A percentile compares a stretch with the other conserved stretches of the same genome.
Evolutionary conservation across 2,888 invertebrate species (phyloP).

Genomic region (Tetrapedia diversipes): DNA sequence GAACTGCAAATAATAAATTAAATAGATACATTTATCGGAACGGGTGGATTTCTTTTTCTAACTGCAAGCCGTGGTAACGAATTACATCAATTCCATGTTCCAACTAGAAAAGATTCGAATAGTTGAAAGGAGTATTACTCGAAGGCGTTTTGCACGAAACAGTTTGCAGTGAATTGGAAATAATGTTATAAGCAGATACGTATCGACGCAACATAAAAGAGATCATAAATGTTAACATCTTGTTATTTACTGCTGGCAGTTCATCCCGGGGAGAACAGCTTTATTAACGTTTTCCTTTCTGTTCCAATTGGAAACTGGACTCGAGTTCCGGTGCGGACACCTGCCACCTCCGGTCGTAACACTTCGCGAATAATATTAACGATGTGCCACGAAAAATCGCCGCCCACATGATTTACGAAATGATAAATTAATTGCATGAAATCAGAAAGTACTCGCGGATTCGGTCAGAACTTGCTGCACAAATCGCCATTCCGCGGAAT

Average conservation of each 20-base stretch:
- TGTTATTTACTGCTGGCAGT: neutral
- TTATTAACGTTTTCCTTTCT: constrained; percentile 32
- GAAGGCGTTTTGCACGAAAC: neutral
- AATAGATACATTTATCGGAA: too few species aligned
- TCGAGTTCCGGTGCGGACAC: constrained; percentile 24
- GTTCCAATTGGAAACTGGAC: constrained; percentile 35
- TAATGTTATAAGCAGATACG: neutral
- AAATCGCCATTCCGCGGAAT: constrained; percentile 21
- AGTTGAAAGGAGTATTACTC: neutral
- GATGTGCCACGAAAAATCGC: constrained; percentile 46
- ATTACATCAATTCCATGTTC: constrained; percentile 8
- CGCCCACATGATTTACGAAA: constrained; percentile 43
- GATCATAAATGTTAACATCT: constrained; percentile 6
- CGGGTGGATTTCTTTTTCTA: neutral
- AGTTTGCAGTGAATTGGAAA: neutral
- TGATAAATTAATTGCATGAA: constrained; percentile 56
- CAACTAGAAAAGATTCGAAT: neutral
- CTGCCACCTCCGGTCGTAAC: constrained; percentile 17
- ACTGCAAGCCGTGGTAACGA: neutral
- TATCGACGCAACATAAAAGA: neutral
- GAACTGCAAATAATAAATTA: too few species aligned
- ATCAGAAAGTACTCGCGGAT: constrained; percentile 40
- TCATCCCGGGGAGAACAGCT: constrained; percentile 6
- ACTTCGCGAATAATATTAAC: constrained; percentile 38
- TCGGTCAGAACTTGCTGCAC: constrained; percentile 16